Percentiles rank a stretch among this genome's conserved stretches.
phyloP scores from a whole-genome alignment of 2,888 invertebrate genomes.

The Drosophila bunnanda region DNA sequence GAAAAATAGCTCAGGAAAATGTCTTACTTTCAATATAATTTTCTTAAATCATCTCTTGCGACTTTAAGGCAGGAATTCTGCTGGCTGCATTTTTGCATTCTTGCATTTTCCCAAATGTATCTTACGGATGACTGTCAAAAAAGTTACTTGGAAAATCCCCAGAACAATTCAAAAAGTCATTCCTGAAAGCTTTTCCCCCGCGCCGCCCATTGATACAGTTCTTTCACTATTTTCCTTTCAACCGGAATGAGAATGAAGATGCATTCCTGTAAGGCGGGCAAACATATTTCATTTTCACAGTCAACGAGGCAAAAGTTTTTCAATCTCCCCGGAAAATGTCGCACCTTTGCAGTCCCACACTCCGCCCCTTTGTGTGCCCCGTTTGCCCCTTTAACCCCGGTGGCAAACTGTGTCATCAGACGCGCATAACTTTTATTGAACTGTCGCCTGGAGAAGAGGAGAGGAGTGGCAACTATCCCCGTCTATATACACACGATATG shows the following conservation, averaged over 20 bases:
- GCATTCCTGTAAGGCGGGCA: constrained; percentile 45
- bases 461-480: constrained; percentile 9
- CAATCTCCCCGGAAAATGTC: constrained; percentile 65
- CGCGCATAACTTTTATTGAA: constrained; percentile 77
- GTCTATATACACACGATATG: neutral
- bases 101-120: neutral
- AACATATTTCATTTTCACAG: constrained; percentile 78
- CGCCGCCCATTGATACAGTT: constrained; percentile 25
- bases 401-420: constrained; percentile 73
- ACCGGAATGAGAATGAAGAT: constrained; percentile 12
- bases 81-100: constrained; percentile 9
- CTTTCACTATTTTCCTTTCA: constrained; percentile 6
- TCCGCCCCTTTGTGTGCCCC: neutral
- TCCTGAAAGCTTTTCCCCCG: neutral
- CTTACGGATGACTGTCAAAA: constrained; percentile 1
- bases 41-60: neutral
- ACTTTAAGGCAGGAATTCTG: constrained; percentile 7
- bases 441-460: constrained; percentile 58
- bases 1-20: neutral
- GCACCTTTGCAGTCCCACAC: constrained; percentile 28
- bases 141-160: constrained; percentile 4
- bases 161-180: constrained; percentile 30
- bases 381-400: constrained; percentile 1
- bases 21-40: neutral
- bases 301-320: constrained; percentile 74